Conservation (phyloP, 2,888 invertebrate species). For the Scaptomyza tumidula region DNA sequence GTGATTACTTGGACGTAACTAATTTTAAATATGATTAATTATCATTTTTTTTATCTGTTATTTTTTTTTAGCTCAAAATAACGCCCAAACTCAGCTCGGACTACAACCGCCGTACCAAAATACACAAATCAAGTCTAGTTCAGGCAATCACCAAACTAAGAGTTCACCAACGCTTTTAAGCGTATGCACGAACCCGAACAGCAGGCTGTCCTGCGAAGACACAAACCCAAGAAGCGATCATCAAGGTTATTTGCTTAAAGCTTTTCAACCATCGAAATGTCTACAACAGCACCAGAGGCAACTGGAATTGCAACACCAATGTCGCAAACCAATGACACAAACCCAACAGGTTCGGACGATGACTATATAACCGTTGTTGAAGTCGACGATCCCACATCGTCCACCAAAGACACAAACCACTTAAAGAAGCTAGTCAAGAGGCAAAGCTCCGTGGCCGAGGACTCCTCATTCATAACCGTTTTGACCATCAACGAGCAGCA, state of each 20-base stretch:
- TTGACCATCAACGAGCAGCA: conserved; percentile 86
- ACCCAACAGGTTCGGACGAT: conserved; percentile 43
- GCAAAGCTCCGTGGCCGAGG: conserved; percentile 77
- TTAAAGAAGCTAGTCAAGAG: conserved; percentile 78
- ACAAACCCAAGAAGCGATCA: conserved; percentile 37
- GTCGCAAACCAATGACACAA: conserved; percentile 35
- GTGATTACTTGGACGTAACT: not conserved
- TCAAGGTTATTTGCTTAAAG: conserved; percentile 29
- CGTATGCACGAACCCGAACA: conserved; percentile 6
- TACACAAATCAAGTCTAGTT: conserved; percentile 33
- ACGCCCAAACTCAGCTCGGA: conserved; percentile 29
- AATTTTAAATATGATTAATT: not conserved
- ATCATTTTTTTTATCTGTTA: not conserved
- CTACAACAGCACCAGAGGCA: conserved; percentile 24
- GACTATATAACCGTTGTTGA: conserved; percentile 88
- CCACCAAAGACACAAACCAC: conserved; percentile 78
- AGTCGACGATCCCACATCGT: conserved; percentile 85
- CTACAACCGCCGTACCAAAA: conserved; percentile 39
- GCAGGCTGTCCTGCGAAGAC: conserved; percentile 15
- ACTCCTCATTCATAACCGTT: conserved; percentile 87
- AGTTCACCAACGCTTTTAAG: conserved; percentile 27
- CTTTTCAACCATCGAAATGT: conserved; percentile 46
- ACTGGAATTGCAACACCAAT: conserved; percentile 21
- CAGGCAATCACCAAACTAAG: conserved; percentile 24
- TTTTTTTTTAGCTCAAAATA: conserved; percentile 21